A percentile compares a stretch with the other conserved stretches of the same genome.
phyloP scores from a whole-genome alignment of 2,797 vertebrate species.

The Octomys mimax region DNA sequence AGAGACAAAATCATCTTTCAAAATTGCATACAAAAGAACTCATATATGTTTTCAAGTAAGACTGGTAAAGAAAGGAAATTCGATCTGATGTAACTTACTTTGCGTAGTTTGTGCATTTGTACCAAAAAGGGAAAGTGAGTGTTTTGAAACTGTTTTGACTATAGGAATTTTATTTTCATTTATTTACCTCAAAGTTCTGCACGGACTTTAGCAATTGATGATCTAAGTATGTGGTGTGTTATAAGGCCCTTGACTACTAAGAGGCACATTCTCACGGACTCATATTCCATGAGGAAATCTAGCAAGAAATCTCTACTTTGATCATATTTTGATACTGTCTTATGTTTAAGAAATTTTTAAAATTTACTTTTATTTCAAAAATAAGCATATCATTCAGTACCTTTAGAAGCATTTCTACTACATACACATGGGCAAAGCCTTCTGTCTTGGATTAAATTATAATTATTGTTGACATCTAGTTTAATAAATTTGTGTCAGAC shows the following conservation, averaged over 20 bases:
- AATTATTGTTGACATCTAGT: neutral
- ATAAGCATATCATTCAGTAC: neutral
- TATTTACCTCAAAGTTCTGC: neutral
- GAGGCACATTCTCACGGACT: neutral
- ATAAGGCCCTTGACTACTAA: neutral
- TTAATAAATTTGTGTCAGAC: neutral
- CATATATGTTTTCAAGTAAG: neutral
- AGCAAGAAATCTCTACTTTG: neutral
- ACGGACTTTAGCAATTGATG: neutral
- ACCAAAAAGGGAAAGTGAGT: neutral
- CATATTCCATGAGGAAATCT: neutral
- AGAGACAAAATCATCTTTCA: neutral
- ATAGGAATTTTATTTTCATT: neutral
- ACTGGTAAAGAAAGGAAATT: neutral
- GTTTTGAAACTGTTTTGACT: neutral
- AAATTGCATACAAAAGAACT: neutral
- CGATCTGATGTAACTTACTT: neutral
- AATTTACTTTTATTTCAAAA: conserved; percentile 38
- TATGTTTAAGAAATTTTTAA: neutral
- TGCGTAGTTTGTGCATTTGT: neutral
- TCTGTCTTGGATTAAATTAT: neutral
- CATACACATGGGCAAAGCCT: neutral
- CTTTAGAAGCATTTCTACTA: neutral
- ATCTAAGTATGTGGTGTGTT: neutral
- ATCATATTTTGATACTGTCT: neutral